Conservation (phyloP, 2,888 invertebrate species). For the Tipula lateralis region DNA sequence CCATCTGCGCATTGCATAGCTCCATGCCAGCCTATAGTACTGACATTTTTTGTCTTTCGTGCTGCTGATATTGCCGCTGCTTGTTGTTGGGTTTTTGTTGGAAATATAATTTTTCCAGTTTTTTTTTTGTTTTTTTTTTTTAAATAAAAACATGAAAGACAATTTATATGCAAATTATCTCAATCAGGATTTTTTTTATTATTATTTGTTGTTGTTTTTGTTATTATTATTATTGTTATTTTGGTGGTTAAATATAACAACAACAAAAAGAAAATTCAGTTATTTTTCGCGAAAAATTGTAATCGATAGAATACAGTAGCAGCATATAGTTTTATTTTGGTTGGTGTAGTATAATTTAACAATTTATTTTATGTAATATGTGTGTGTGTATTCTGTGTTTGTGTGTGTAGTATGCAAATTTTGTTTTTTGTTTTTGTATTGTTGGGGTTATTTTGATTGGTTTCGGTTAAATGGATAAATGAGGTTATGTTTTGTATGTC, state of each 20-base stretch:
- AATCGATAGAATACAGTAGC: neutral
- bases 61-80: neutral
- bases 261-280: neutral
- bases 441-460: neutral
- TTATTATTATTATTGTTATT: neutral
- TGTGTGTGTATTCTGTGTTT: neutral
- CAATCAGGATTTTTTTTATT: slow-evolving; percentile 4
- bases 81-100: neutral
- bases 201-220: neutral
- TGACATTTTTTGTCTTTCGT: neutral
- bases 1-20: too few relatives aligned
- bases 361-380: neutral
- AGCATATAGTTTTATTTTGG: neutral
- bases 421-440: neutral
- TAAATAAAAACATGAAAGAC: slow-evolving; percentile 24
- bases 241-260: neutral
- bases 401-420: neutral
- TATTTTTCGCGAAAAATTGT: neutral
- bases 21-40: too few relatives aligned
- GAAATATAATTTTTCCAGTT: neutral
- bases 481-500: neutral
- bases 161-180: slow-evolving; percentile 24
- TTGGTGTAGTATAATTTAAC: neutral
- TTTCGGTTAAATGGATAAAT: neutral
- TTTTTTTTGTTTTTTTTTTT: neutral